A percentile compares a stretch with the other conserved stretches of the same genome.
Conservation (phyloP, 2,797 vertebrate genomes). For the Phylloscopus collybita region DNA sequence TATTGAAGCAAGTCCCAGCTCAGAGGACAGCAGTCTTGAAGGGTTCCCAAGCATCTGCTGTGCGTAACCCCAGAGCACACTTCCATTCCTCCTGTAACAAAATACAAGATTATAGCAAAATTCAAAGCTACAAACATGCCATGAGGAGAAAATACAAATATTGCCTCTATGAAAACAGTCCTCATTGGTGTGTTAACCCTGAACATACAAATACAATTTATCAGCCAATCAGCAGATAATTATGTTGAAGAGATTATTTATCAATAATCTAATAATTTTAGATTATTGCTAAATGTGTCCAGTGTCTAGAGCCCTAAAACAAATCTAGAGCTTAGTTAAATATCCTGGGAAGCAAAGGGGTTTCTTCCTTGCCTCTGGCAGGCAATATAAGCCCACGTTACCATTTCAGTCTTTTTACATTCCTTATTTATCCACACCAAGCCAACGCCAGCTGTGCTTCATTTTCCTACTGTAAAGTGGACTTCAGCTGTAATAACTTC, state of each 20-base stretch:
- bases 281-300: neutral
- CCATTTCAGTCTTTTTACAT: neutral
- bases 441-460: neutral
- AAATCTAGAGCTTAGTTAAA: neutral
- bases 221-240: neutral
- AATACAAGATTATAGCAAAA: neutral
- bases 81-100: neutral
- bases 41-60: neutral
- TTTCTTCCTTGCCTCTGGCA: neutral
- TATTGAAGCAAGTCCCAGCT: neutral
- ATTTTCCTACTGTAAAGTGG: slow-evolving; percentile 36
- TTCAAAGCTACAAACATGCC: neutral
- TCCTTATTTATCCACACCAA: slow-evolving; percentile 17
- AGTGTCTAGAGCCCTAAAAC: neutral
- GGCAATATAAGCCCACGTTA: neutral
- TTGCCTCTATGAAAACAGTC: neutral
- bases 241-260: neutral
- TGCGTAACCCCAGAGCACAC: neutral
- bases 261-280: neutral
- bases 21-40: neutral
- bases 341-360: neutral
- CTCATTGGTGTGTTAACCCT: neutral
- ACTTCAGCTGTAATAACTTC: slow-evolving; percentile 39
- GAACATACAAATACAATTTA: neutral
- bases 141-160: neutral